Evolutionary conservation across 2,888 invertebrate species (phyloP).

Genomic region (Erynnis tages): DNA sequence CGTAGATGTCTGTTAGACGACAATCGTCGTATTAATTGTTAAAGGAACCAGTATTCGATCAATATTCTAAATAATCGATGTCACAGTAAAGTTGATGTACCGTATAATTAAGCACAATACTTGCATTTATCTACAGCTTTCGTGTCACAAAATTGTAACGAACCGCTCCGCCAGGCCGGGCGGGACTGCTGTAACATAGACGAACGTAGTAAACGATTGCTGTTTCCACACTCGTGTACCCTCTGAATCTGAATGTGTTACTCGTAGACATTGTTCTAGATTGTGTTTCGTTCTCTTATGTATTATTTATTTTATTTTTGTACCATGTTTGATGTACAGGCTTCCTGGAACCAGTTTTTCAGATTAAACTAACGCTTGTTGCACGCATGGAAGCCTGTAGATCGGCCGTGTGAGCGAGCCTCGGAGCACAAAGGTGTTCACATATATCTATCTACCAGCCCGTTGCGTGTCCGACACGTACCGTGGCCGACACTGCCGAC

Average conservation of each 20-base stretch:
- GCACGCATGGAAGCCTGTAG: slow-evolving; percentile 11
- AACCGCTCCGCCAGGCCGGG: background rate
- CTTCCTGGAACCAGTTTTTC: slow-evolving; percentile 1
- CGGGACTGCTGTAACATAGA: slow-evolving; percentile 26
- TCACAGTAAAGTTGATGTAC: slow-evolving; percentile 11
- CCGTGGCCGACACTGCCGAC: no score
- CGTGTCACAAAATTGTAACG: slow-evolving; percentile 44
- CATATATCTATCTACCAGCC: no score
- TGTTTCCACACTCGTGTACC: slow-evolving; percentile 12
- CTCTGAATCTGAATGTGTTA: slow-evolving; percentile 7
- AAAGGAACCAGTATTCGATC: slow-evolving; percentile 20
- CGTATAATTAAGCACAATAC: slow-evolving; percentile 52
- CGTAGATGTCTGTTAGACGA: slow-evolving; percentile 34
- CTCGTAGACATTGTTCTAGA: slow-evolving; percentile 9
- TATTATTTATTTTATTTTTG: slow-evolving; percentile 8
- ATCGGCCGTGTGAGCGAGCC: background rate
- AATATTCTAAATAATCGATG: background rate
- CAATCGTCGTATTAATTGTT: slow-evolving; percentile 55
- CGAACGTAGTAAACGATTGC: slow-evolving; percentile 25
- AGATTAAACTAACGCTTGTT: no score
- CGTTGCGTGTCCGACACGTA: no score
- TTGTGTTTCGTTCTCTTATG: slow-evolving; percentile 14
- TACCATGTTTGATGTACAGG: slow-evolving; percentile 14
- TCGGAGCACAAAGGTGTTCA: no score
- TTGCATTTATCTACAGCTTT: slow-evolving; percentile 54